These are phyloP conservation scores for Dreissena rostriformis DNA, from an alignment of 1,140 invertebrate genomes.

Conservation along the genomic window DNA sequence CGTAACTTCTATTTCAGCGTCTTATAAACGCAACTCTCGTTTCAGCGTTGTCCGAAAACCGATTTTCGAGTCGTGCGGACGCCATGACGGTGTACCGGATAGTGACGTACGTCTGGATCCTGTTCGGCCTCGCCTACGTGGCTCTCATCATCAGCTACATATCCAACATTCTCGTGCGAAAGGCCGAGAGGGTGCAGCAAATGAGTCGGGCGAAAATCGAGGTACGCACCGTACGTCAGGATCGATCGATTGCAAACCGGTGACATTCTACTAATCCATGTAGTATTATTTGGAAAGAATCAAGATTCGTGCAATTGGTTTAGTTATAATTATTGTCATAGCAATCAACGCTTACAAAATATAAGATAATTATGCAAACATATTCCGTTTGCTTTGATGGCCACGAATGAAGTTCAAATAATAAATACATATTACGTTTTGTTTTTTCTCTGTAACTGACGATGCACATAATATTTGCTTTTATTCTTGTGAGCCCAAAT, in stretches of 20 bases:
- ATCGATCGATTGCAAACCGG: not conserved
- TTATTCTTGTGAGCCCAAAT: too few relatives aligned
- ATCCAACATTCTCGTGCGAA: constrained; percentile 66
- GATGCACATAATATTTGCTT: too few relatives aligned
- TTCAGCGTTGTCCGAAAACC: constrained; percentile 71
- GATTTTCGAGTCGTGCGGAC: constrained; percentile 56
- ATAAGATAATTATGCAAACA: too few relatives aligned
- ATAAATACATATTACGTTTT: too few relatives aligned
- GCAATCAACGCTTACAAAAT: too few relatives aligned
- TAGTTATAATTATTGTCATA: too few relatives aligned
- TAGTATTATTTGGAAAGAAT: too few relatives aligned
- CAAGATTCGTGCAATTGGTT: too few relatives aligned
- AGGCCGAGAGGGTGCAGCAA: constrained; percentile 69
- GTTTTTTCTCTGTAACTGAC: too few relatives aligned
- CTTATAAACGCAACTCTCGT: constrained; percentile 6
- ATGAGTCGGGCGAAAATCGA: constrained; percentile 67
- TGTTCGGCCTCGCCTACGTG: constrained; percentile 74
- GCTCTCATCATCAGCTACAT: constrained; percentile 75
- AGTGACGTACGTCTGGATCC: constrained; percentile 73
- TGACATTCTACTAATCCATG: too few relatives aligned
- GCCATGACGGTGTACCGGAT: constrained; percentile 68
- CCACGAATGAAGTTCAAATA: too few relatives aligned
- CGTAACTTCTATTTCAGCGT: not conserved
- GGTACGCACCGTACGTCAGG: constrained; percentile 54
- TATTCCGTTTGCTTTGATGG: too few relatives aligned